Percentiles rank a stretch among this genome's conserved stretches.
Evolutionary conservation across 2,888 invertebrate genomes (phyloP).

Genomic region (Anoplius nigerrimus): DNA sequence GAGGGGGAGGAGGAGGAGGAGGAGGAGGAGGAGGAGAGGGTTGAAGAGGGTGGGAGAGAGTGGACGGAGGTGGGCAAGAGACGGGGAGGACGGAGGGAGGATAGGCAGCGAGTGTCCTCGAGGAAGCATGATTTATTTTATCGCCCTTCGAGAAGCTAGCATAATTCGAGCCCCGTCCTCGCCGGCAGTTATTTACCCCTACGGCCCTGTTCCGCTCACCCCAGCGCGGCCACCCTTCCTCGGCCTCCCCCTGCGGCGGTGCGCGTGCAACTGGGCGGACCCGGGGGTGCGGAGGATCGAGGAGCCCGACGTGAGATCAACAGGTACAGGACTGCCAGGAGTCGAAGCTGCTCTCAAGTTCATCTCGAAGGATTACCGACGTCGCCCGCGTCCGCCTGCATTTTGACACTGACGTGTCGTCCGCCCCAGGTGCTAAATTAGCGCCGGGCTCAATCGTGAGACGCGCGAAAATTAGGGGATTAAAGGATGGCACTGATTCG

Average conservation of each 20-base stretch:
- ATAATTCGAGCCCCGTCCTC: constrained; percentile 53
- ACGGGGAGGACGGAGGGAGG: constrained; percentile 28
- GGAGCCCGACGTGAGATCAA: constrained; percentile 51
- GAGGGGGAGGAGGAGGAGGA: constrained; percentile 27
- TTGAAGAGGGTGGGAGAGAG: constrained; percentile 13
- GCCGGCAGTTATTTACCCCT: constrained; percentile 48
- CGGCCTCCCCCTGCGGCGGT: constrained; percentile 7
- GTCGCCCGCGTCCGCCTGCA: too few relatives aligned
- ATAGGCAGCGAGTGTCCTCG: constrained; percentile 49
- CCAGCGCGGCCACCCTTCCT: too few relatives aligned
- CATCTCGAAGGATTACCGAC: too few relatives aligned
- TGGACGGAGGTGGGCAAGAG: constrained; percentile 5
- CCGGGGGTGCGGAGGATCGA: constrained; percentile 37
- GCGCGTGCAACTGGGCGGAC: constrained; percentile 9
- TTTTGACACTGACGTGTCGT: too few relatives aligned
- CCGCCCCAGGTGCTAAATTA: too few relatives aligned
- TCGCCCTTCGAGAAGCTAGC: constrained; percentile 56
- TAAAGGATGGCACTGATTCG: too few relatives aligned
- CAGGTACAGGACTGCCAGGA: constrained; percentile 48
- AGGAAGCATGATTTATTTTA: constrained; percentile 64
- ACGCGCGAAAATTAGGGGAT: too few relatives aligned
- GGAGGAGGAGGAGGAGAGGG: constrained; percentile 33
- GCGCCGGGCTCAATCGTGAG: too few relatives aligned
- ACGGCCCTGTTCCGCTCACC: neutral
- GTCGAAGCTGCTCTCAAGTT: too few relatives aligned